phyloP scores from a whole-genome alignment of 92 coral and sea anemone species.

The Zoanthus sociatus region DNA sequence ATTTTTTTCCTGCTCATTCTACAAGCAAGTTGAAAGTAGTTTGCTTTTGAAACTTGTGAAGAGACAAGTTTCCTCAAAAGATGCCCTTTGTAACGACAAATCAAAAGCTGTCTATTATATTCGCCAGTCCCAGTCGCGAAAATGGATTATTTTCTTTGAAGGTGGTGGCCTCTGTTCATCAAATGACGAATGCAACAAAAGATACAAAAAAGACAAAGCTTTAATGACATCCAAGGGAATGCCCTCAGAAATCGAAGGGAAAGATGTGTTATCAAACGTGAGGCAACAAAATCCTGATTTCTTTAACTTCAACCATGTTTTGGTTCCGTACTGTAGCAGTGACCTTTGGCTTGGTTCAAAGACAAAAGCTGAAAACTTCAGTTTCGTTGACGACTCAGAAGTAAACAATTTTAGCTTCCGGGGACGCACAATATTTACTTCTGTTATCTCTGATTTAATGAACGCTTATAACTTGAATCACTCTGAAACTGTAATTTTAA shows the following conservation, averaged over 20 bases:
- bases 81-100: slow-evolving; percentile 68
- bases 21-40: background rate
- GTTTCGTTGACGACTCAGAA: slow-evolving; percentile 40
- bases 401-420: slow-evolving; percentile 63
- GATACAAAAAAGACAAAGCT: slow-evolving; percentile 56
- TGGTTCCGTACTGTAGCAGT: slow-evolving; percentile 75
- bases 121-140: slow-evolving; percentile 30
- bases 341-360: slow-evolving; percentile 70
- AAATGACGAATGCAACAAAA: slow-evolving; percentile 55
- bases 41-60: slow-evolving; percentile 36
- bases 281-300: slow-evolving; percentile 59
- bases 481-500: slow-evolving; percentile 44
- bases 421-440: slow-evolving; percentile 60
- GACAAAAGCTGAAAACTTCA: slow-evolving; percentile 33
- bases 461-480: slow-evolving; percentile 11
- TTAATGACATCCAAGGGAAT: slow-evolving; percentile 61
- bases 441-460: slow-evolving; percentile 47
- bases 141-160: slow-evolving; percentile 71
- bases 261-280: slow-evolving; percentile 54
- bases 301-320: slow-evolving; percentile 53
- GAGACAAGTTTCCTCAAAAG: slow-evolving; percentile 29
- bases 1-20: slow-evolving; percentile 1
- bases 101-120: slow-evolving; percentile 59
- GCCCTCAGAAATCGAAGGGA: slow-evolving; percentile 55
- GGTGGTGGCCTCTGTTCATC: slow-evolving; percentile 74